These are phyloP conservation scores for Leucoptera coffeella DNA, from an alignment of 2,888 invertebrate species.

Conservation along the genomic window DNA sequence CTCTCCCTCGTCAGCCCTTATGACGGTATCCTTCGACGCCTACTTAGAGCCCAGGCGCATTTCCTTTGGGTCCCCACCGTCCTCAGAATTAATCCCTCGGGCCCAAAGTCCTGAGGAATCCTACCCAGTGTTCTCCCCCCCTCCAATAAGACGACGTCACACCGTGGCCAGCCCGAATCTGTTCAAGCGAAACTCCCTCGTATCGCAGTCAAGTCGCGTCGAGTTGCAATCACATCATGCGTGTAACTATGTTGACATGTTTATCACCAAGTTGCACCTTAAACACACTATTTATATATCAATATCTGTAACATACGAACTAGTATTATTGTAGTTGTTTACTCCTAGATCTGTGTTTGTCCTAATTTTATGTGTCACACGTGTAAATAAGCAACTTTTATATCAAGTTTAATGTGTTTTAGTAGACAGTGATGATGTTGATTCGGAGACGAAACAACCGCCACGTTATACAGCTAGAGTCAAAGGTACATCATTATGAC, in stretches of 20 bases:
- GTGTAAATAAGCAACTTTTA: too few species aligned
- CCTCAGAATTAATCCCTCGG: slow-evolving; percentile 63
- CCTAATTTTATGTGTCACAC: too few species aligned
- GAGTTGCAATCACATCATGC: slow-evolving; percentile 77
- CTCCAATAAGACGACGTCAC: slow-evolving; percentile 68
- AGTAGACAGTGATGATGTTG: too few species aligned
- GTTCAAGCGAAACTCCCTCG: slow-evolving; percentile 66
- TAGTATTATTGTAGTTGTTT: too few species aligned
- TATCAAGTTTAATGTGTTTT: too few species aligned
- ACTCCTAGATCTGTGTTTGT: too few species aligned
- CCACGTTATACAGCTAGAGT: too few species aligned
- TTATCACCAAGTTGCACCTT: too few species aligned
- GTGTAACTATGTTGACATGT: slow-evolving; percentile 79
- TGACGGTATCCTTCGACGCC: slow-evolving; percentile 79
- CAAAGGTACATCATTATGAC: too few species aligned
- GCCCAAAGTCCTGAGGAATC: slow-evolving; percentile 72
- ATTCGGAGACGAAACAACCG: too few species aligned
- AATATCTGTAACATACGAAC: too few species aligned
- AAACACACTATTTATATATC: too few species aligned
- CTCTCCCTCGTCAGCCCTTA: slow-evolving; percentile 78
- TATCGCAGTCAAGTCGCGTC: slow-evolving; percentile 71
- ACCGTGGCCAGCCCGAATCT: slow-evolving; percentile 38
- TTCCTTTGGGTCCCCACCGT: slow-evolving; percentile 73
- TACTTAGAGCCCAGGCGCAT: slow-evolving; percentile 80
- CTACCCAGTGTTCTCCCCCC: slow-evolving; percentile 80